Evolutionary conservation across 2,888 invertebrate species (phyloP).

Genomic region (Conus canariensis): DNA sequence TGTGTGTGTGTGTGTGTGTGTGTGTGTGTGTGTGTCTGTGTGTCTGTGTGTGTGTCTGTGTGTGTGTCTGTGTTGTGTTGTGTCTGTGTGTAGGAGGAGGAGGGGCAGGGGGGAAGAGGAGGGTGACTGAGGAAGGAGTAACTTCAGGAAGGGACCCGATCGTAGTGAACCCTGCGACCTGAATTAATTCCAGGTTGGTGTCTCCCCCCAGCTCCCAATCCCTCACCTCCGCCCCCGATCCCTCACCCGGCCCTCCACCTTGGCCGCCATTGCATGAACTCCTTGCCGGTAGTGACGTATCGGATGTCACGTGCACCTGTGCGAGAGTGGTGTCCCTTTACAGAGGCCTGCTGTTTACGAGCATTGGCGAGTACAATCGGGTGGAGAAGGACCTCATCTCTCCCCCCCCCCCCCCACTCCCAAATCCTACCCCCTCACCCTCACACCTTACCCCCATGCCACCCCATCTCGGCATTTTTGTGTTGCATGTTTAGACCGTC

Average conservation of each 20-base stretch:
- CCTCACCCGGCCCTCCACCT: background rate
- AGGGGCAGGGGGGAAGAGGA: too few relatives aligned
- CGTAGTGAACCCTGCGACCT: background rate
- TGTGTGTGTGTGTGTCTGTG: too few relatives aligned
- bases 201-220: background rate
- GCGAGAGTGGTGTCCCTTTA: constrained; percentile 15
- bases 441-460: background rate
- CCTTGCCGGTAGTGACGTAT: constrained; percentile 8
- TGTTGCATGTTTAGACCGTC: too few relatives aligned
- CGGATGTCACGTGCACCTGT: constrained; percentile 32
- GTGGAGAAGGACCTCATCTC: background rate
- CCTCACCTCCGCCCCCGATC: background rate
- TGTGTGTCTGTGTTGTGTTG: too few relatives aligned
- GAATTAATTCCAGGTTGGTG: constrained; percentile 14
- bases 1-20: too few relatives aligned
- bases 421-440: background rate
- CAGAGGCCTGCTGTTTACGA: background rate
- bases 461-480: background rate
- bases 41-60: too few relatives aligned
- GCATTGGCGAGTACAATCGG: background rate
- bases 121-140: background rate
- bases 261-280: background rate
- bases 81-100: too few relatives aligned
- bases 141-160: background rate
- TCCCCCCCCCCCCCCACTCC: too few relatives aligned